phyloP scores from a whole-genome alignment of 2,797 vertebrate genomes.

The Rhinophrynus dorsalis region DNA sequence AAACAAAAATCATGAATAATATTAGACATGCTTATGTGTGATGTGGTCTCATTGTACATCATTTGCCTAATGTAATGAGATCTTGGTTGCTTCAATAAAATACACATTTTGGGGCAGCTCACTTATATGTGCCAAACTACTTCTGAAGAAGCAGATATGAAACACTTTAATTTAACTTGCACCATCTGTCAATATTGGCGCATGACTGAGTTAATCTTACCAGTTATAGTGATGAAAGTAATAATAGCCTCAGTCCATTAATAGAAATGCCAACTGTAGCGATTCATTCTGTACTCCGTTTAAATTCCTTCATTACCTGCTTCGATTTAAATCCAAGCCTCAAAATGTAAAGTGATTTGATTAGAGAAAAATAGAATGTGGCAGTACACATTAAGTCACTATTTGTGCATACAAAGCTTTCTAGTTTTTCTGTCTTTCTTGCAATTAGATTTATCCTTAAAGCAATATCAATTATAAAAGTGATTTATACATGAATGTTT shows the following conservation, averaged over 20 bases:
- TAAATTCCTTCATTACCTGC: slow-evolving; percentile 28
- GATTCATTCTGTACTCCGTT: slow-evolving; percentile 41
- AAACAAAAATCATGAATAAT: slow-evolving; percentile 69
- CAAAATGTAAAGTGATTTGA: slow-evolving; percentile 48
- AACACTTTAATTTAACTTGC: slow-evolving; percentile 53
- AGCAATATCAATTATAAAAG: no score
- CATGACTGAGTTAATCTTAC: slow-evolving; percentile 50
- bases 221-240: slow-evolving; percentile 57
- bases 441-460: slow-evolving; percentile 37
- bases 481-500: neutral
- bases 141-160: slow-evolving; percentile 47
- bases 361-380: slow-evolving; percentile 46
- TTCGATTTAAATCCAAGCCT: slow-evolving; percentile 56
- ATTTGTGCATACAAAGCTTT: slow-evolving; percentile 10
- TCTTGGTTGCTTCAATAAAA: slow-evolving; percentile 58
- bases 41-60: slow-evolving; percentile 59
- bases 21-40: slow-evolving; percentile 66
- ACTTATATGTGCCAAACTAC: slow-evolving; percentile 51
- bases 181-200: slow-evolving; percentile 57
- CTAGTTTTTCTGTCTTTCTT: slow-evolving; percentile 20
- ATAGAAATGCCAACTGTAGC: slow-evolving; percentile 35
- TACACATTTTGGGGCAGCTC: slow-evolving; percentile 56
- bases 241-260: slow-evolving; percentile 51
- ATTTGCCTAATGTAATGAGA: slow-evolving; percentile 70
- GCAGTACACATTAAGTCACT: slow-evolving; percentile 34